Evolutionary conservation across 2,888 invertebrate genomes (phyloP).

Genomic region (Papilio demoleus): DNA sequence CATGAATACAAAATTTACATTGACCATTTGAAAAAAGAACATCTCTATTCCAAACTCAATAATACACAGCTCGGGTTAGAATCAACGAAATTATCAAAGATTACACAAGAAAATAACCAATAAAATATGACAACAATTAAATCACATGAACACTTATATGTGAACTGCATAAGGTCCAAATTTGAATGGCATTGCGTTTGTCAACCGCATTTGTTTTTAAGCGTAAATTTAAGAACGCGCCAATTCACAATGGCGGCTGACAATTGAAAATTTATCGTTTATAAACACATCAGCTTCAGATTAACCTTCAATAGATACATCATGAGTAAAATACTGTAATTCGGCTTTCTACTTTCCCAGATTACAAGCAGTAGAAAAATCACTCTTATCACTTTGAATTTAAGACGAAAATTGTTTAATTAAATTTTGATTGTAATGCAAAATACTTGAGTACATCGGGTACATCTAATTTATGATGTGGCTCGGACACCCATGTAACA

Average conservation of each 20-base stretch:
- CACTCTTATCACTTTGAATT: conserved; percentile 40
- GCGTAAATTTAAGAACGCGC: conserved; percentile 54
- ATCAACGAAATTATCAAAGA: conserved; percentile 53
- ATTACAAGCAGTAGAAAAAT: conserved; percentile 10
- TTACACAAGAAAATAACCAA: conserved; percentile 15
- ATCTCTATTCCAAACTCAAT: conserved; percentile 54
- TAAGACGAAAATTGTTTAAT: conserved; percentile 52
- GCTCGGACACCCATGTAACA: conserved; percentile 78
- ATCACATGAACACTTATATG: background rate
- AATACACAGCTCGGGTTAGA: conserved; percentile 54
- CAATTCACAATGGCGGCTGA: conserved; percentile 64
- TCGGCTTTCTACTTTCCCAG: conserved; percentile 52
- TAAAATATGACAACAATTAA: background rate
- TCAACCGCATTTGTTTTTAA: conserved; percentile 41
- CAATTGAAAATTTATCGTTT: conserved; percentile 74
- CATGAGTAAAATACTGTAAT: conserved; percentile 69
- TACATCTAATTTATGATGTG: conserved; percentile 80
- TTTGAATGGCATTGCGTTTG: conserved; percentile 17
- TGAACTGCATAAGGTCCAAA: background rate
- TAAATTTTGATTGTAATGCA: conserved; percentile 43
- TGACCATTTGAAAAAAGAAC: conserved; percentile 43
- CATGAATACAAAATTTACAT: conserved; percentile 68
- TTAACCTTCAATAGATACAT: conserved; percentile 70
- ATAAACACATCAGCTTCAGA: conserved; percentile 71
- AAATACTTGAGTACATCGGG: conserved; percentile 55